phyloP scores from a whole-genome alignment of 2,113 vertebrate genomes.

The Gobio gobio region DNA sequence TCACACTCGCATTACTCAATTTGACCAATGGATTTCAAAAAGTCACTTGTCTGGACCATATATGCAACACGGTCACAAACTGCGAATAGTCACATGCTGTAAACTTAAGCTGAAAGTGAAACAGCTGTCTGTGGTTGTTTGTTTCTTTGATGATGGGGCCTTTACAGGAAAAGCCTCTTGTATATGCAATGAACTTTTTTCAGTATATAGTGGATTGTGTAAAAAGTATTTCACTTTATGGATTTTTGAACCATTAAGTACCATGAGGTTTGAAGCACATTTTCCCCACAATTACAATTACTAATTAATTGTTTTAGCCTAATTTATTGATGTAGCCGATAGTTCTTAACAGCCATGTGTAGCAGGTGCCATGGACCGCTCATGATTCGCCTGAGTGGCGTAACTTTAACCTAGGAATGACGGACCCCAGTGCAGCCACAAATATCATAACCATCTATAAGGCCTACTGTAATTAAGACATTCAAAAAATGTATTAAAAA shows the following conservation, averaged over 20 bases:
- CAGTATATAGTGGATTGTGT: neutral
- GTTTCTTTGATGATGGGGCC: neutral
- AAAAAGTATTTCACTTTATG: neutral
- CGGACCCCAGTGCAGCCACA: too few species aligned
- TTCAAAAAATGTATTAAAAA: too few species aligned
- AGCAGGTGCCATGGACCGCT: too few species aligned
- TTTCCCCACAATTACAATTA: neutral
- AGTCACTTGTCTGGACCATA: slow-evolving; percentile 12
- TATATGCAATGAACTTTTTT: neutral
- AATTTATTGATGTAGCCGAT: too few species aligned
- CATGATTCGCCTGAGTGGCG: too few species aligned
- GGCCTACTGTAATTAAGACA: too few species aligned
- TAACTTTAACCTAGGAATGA: too few species aligned
- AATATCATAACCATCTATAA: too few species aligned
- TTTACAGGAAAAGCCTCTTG: neutral
- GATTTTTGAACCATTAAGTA: neutral
- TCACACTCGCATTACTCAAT: slow-evolving; percentile 24
- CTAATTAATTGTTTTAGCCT: too few species aligned
- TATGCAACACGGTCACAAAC: slow-evolving; percentile 33
- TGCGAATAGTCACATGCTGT: slow-evolving; percentile 33
- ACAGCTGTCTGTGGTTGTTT: slow-evolving; percentile 30
- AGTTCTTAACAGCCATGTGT: too few species aligned
- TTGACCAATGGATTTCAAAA: slow-evolving; percentile 24
- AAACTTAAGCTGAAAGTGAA: slow-evolving; percentile 42
- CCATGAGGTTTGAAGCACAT: too few species aligned